Base-by-base conservation (phyloP, 2,888 invertebrate species). In the Heliconius hortense region DNA sequence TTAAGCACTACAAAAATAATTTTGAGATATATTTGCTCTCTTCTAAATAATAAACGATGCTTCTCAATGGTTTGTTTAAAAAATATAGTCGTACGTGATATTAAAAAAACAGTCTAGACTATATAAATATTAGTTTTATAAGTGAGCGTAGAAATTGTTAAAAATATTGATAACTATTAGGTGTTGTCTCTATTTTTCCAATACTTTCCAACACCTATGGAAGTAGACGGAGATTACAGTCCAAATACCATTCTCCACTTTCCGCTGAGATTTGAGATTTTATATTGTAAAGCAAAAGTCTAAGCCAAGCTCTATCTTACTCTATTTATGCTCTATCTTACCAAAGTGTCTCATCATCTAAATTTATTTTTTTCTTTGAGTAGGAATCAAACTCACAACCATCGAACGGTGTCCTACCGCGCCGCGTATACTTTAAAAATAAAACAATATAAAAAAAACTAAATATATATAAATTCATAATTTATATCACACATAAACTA, bases 11-110 rank as follows among this genome's bases (percentile, higher is more conserved):
- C 1, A 15, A 26, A 8, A 75, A 59, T 15, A 63, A 53, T 56
- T 72, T 43, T 63, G 15, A 48, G 15, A 69, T 43, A 69, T 60
- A 35, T 72, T 75, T 62, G 26, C 62, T n/a, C 62, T 31, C 24
- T 35, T 35, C 60, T 26, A 56, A 66, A 64, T 75, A 70, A 71
- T 71, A 75, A 75, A 67, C 59, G 39, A 24, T 10, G n/a, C 35
- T 39, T 39, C n/a, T 39, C 13, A 48, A 24, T 15, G 21, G 64
- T 18, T 67, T 56, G 13, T 24, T 8, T 4, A 66, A 73, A 28
- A 48, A 24, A 64, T 64, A 64, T 39, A n/a, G n/a, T n/a, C 11
- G 39, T 39, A 39, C 64, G 64, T 64, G 35, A 64, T 24, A 13
- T 11, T 39, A 64, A 39, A 35, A 60, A 39, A 63, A 10, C 63